Conservation (phyloP, 2,888 invertebrate genomes). For the Dasysyrphus albostriatus region DNA sequence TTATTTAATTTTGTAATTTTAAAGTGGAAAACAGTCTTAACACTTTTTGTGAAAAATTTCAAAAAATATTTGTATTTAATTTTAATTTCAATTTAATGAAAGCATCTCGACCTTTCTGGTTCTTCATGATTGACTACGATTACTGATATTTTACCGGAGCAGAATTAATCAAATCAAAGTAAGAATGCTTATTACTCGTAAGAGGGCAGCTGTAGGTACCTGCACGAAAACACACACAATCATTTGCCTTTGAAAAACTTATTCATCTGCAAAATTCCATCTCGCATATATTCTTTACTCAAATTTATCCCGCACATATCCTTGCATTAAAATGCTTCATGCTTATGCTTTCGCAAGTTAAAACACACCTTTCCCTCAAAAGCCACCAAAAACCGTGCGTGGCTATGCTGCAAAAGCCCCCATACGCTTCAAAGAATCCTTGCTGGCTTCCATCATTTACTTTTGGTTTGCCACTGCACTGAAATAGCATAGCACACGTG, state of each 20-base stretch:
- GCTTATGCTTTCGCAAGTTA: conserved; percentile 38
- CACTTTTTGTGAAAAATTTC: no score
- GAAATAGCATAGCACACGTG: conserved; percentile 50
- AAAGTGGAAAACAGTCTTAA: no score
- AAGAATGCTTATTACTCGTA: no score
- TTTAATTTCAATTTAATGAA: no score
- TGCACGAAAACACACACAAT: no score
- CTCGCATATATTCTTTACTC: not conserved
- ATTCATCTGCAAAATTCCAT: conserved; percentile 13
- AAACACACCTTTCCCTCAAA: conserved; percentile 32
- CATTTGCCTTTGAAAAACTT: conserved; percentile 8
- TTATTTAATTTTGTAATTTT: no score
- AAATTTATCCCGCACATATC: not conserved
- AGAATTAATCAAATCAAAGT: no score
- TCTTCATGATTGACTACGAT: no score
- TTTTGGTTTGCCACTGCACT: conserved; percentile 61
- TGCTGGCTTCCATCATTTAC: conserved; percentile 47
- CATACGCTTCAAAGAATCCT: conserved; percentile 56
- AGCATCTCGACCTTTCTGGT: no score
- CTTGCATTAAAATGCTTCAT: not conserved
- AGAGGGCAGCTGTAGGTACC: no score
- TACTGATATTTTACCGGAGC: no score
- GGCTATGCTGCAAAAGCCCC: conserved; percentile 9
- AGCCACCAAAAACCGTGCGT: conserved; percentile 53
- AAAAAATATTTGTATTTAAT: no score